Conservation (phyloP, 2,113 vertebrate genomes). For the Pollachius pollachius region DNA sequence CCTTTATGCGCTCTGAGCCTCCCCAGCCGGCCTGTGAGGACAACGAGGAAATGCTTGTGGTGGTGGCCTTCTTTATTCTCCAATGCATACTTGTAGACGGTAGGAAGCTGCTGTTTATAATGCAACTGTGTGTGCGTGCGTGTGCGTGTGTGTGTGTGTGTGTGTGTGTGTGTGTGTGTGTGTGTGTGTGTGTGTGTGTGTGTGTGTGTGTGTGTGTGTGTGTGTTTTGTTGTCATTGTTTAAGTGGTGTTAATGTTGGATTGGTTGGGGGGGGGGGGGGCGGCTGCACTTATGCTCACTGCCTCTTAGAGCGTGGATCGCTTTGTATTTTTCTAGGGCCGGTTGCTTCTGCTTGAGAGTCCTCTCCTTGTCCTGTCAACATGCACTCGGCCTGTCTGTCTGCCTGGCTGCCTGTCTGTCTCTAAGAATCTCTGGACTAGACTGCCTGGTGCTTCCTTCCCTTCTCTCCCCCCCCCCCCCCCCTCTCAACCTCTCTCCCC, state of each 20-base stretch:
- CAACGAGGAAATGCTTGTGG: constrained; percentile 18
- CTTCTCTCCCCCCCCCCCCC: constrained; percentile 7
- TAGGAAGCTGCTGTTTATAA: no score
- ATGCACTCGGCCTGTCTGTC: background rate
- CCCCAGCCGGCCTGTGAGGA: constrained; percentile 33
- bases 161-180: constrained; percentile 2
- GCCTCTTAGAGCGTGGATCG: no score
- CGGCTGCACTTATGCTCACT: no score
- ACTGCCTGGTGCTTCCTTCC: constrained; percentile 16
- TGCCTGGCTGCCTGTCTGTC: background rate
- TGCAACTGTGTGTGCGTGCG: constrained; percentile 4
- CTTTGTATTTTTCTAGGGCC: no score
- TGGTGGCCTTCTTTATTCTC: background rate
- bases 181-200: no score
- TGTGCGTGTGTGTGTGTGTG: constrained; percentile 13
- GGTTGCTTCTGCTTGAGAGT: no score
- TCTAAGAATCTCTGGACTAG: background rate
- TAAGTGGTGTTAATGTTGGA: background rate
- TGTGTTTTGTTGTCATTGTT: background rate
- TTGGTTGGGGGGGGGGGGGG: no score
- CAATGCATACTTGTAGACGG: no score
- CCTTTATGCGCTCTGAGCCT: constrained; percentile 25
- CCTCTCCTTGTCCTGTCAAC: background rate
- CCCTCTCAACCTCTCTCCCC: constrained; percentile 14
- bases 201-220: constrained; percentile 8